These are phyloP conservation scores for Sebastes cheni DNA, from an alignment of 2,797 vertebrate species.

Conservation along the genomic window DNA sequence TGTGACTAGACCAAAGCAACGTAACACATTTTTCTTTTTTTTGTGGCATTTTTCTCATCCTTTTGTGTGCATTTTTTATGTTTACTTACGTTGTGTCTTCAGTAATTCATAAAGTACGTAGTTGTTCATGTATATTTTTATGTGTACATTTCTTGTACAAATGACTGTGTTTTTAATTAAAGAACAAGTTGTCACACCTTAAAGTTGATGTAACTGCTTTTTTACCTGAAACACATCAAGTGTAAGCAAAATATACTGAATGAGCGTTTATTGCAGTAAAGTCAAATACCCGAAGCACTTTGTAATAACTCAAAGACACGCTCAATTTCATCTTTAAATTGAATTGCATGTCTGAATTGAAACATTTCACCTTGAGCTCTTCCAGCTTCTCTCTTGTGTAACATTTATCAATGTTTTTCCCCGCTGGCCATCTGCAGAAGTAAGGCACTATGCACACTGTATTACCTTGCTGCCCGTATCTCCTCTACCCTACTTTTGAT, in stretches of 20 bases:
- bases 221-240: background rate
- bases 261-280: background rate
- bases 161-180: conserved; percentile 87
- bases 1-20: conserved; percentile 94
- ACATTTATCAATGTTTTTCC: conserved; percentile 32
- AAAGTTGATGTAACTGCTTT: conserved; percentile 13
- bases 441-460: conserved; percentile 66
- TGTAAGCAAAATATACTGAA: background rate
- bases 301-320: conserved; percentile 14
- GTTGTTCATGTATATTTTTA: conserved; percentile 88
- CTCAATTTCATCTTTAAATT: conserved; percentile 26
- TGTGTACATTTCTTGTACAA: conserved; percentile 93
- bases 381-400: background rate
- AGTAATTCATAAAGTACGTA: conserved; percentile 76
- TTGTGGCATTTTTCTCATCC: conserved; percentile 52
- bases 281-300: background rate
- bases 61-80: conserved; percentile 55
- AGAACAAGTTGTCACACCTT: conserved; percentile 75
- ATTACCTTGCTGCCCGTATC: conserved; percentile 36
- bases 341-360: conserved; percentile 30
- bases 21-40: conserved; percentile 74
- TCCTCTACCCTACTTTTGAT: conserved; percentile 37
- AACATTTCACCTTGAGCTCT: conserved; percentile 36
- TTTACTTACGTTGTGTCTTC: conserved; percentile 66
- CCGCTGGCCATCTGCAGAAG: conserved; percentile 42